These are phyloP conservation scores for Rhagoletis pomonella DNA, from an alignment of 1,140 invertebrate genomes.

Conservation along the genomic window DNA sequence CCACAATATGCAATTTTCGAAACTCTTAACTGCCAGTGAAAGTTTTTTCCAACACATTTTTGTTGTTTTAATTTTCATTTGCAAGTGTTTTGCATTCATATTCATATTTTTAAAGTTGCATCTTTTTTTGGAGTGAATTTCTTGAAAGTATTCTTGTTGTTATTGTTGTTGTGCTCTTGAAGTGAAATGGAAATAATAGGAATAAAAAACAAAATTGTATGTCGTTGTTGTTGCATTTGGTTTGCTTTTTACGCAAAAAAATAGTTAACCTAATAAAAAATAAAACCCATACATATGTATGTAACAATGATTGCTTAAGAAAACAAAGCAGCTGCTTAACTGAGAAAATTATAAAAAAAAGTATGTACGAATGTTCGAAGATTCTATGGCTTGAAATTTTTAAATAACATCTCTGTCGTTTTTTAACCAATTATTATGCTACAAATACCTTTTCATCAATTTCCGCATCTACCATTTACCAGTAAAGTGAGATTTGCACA, in stretches of 20 bases:
- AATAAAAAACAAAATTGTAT: background rate
- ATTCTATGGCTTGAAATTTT: background rate
- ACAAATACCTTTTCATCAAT: background rate
- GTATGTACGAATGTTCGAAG: background rate
- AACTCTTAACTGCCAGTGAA: slow-evolving; percentile 37
- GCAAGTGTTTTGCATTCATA: slow-evolving; percentile 12
- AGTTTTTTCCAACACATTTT: background rate
- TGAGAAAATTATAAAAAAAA: background rate
- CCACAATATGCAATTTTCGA: slow-evolving; percentile 48
- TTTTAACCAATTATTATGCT: slow-evolving; percentile 2
- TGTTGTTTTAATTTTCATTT: background rate
- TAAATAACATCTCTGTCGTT: background rate
- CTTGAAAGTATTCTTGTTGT: background rate
- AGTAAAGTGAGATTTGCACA: slow-evolving; percentile 52
- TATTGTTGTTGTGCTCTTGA: slow-evolving; percentile 50
- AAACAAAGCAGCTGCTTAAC: background rate
- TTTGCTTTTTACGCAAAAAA: background rate
- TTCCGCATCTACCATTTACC: slow-evolving; percentile 40
- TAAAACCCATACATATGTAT: background rate
- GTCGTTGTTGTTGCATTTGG: slow-evolving; percentile 24
- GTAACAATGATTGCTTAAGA: background rate
- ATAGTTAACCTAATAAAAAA: background rate
- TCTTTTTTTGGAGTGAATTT: slow-evolving; percentile 21
- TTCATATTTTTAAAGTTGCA: background rate
- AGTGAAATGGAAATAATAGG: background rate